Base-by-base conservation (phyloP, 2,888 invertebrate species). In the Thelaira solivaga region DNA sequence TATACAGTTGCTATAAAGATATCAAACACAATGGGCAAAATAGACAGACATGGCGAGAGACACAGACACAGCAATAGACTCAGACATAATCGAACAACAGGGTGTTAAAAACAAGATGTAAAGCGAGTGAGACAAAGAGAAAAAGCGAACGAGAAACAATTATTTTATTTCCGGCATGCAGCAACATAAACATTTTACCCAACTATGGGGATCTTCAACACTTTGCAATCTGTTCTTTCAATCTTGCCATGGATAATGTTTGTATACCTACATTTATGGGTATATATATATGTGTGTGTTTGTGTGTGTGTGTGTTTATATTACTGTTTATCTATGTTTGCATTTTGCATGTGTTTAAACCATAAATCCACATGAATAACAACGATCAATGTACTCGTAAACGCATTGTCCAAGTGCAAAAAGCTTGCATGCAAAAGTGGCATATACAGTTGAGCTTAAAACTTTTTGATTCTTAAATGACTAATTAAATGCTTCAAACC, bases 151-250 rank as follows among this genome's bases (percentile, higher is more conserved):
- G n/a, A n/a, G 51, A 68, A 45, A 62, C 61, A 62, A 68, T 57
- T 29, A 57, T 77, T 77, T 77, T 77, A 77, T 77, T 77, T 77
- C 77, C 77, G 77, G 77, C 77, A 77, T 24, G 57, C 68, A 68
- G 68, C 51, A n/a, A n/a, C n/a, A 68, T 68, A 73, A 77, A 73
- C 36, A 64, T 53, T n/a, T 71, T 53, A 71, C 22, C 8, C 53
- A 51, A 62, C 69, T 45, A 31, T 65, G 57, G 53, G 76, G 59
- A 76, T 76, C 76, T 68, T 62, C 68, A 64, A 65, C 20, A 61
- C 45, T 53, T 24, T 49, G 49, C 47, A 65, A 57, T 73, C 73
- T 51, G 49, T 57, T 73, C 73, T 65, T 57, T 24, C 16, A 73
- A 64, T 65, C 47, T 64, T 57, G 49, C 26, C 47, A 65, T 57